Evolutionary conservation across 1,140 invertebrate species (phyloP).

Genomic region (Drosophila obscura): DNA sequence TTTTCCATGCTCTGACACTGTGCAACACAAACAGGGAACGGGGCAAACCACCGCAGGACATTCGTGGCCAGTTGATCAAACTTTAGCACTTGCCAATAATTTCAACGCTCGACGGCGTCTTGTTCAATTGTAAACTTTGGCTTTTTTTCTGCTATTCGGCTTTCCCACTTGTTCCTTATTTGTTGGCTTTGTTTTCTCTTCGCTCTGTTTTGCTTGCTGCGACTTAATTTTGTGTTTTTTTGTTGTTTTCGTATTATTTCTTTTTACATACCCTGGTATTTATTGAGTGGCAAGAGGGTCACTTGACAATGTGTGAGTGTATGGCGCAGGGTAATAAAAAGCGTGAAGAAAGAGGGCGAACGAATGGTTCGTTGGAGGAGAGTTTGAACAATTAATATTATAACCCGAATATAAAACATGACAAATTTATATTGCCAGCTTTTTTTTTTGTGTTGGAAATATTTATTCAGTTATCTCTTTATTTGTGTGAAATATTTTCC

Average conservation of each 20-base stretch:
- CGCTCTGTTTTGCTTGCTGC: conserved; percentile 4
- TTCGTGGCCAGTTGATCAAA: conserved; percentile 67
- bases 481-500: no score
- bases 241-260: conserved; percentile 5
- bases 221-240: conserved; percentile 6
- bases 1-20: conserved; percentile 21
- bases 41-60: conserved; percentile 43
- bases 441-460: no score
- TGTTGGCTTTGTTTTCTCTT: conserved; percentile 21
- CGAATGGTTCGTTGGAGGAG: no score
- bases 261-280: conserved; percentile 9
- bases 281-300: no score
- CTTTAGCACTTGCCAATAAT: conserved; percentile 77
- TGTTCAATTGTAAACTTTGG: conserved; percentile 76
- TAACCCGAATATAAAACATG: no score
- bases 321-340: no score
- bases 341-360: no score
- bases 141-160: conserved; percentile 33
- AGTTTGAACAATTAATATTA: no score
- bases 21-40: conserved; percentile 45
- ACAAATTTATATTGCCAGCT: no score
- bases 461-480: no score
- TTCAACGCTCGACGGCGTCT: conserved; percentile 72
- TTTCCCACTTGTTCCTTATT: conserved; percentile 32
- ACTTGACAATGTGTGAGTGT: no score